A percentile compares a stretch with the other conserved stretches of the same genome.
phyloP scores from a whole-genome alignment of 2,797 vertebrate species.

The Phrynocephalus vlangalii region DNA sequence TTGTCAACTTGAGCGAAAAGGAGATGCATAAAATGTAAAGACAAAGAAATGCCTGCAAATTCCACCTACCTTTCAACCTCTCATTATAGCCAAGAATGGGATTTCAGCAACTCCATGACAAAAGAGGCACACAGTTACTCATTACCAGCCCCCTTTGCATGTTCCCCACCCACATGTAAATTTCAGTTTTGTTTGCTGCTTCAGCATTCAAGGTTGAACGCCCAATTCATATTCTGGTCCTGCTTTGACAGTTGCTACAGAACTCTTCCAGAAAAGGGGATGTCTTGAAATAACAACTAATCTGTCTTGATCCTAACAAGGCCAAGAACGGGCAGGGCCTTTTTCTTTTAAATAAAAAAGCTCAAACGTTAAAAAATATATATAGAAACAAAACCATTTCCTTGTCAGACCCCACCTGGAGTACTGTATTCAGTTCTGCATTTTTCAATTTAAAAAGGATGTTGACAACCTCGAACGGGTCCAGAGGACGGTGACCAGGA shows the following conservation, averaged over 20 bases:
- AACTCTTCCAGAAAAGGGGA: constrained; percentile 38
- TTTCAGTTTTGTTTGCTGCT: constrained; percentile 32
- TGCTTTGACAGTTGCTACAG: constrained; percentile 53
- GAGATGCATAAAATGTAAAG: not conserved
- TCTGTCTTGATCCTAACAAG: constrained; percentile 51
- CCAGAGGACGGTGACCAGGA: too few relatives aligned
- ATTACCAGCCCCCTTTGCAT: constrained; percentile 15
- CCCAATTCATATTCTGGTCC: constrained; percentile 54
- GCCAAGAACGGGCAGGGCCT: constrained; percentile 26
- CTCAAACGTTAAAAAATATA: too few relatives aligned
- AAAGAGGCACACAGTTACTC: constrained; percentile 28
- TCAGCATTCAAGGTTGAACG: constrained; percentile 19
- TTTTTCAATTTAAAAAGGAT: too few relatives aligned
- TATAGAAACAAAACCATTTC: not conserved
- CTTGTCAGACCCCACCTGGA: not conserved
- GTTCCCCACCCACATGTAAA: constrained; percentile 29
- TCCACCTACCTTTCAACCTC: not conserved
- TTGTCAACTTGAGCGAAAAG: not conserved
- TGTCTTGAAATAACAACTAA: constrained; percentile 52
- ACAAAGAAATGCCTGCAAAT: not conserved
- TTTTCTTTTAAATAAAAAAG: not conserved
- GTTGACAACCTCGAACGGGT: too few relatives aligned
- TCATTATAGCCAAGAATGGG: not conserved
- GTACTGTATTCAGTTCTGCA: too few relatives aligned
- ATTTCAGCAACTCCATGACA: not conserved